phyloP scores from a whole-genome alignment of 2,113 vertebrate species.

The Shinisaurus crocodilurus region DNA sequence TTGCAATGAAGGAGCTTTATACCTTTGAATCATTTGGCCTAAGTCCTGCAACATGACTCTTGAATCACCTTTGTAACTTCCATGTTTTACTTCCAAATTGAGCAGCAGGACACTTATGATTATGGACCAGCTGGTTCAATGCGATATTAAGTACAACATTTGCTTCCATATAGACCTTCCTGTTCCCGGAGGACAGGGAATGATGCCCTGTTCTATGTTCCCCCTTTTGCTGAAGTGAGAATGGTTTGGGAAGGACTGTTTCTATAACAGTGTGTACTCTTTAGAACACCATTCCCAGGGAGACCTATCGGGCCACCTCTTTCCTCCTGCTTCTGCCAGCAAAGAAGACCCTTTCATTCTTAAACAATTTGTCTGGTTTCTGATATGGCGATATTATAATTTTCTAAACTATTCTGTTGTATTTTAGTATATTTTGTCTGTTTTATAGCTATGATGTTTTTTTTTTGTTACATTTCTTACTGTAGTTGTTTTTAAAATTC shows the following conservation, averaged over 20 bases:
- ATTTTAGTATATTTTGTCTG: background rate
- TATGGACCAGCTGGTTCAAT: background rate
- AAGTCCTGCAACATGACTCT: background rate
- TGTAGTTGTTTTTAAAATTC: background rate
- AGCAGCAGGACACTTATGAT: background rate
- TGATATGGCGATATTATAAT: background rate
- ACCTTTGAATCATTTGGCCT: background rate
- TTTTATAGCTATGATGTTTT: background rate
- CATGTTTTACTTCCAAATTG: background rate
- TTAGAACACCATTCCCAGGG: background rate
- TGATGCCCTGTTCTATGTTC: background rate
- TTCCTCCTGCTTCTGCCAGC: background rate
- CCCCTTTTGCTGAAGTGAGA: background rate
- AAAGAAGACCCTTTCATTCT: background rate
- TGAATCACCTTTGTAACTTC: accelerated
- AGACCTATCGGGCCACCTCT: background rate
- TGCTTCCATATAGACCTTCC: background rate
- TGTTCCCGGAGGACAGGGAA: background rate
- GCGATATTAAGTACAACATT: background rate
- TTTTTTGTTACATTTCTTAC: background rate
- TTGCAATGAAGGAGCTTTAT: accelerated
- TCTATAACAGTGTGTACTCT: background rate
- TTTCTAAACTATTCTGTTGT: background rate
- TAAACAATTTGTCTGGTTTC: background rate
- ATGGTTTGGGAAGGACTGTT: background rate